Evolutionary conservation across 2,113 vertebrate species (phyloP), one percentile per base, ranked within the genome.

Genomic region (Brachyistius frenatus): DNA sequence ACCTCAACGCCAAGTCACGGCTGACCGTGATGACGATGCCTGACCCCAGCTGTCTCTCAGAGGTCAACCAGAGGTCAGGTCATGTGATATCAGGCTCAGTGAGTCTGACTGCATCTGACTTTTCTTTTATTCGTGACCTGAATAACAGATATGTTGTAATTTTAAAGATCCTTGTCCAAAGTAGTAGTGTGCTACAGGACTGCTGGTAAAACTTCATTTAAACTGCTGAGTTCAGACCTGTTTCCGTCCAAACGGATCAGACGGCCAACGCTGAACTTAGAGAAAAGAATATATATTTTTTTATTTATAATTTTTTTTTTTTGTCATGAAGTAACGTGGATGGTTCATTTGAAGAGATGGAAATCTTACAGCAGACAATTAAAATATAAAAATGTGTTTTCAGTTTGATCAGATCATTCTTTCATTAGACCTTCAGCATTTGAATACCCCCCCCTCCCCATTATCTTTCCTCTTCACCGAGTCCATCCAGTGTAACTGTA

Each of bases 401-500:
- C 41, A 33, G 15, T 8, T 56, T 49, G 3, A 65, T 61, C 31
- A 60, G 10, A 15, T 31, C 14, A 31, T 35, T 36, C 30, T 30
- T 69, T 46, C 2, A 61, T 54, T 61, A 13, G 32, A 32, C n/a
- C 50, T 13, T 2, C 10, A 52, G 44, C 0, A 44, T 63, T 73
- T 63, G 16, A 3, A 15, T 14, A 41, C 2, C 50, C 30, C 16
- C 36, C 2, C 14, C 23, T 23, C 23, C 23, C 23, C 14, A 10
- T 64, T 44, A 32, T 66, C 16, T 60, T 50, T 56, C 47, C 53
- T 31, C 44, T 46, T 31, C 44, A 15, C 44, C 41, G 37, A 47
- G n/a, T 56, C 16, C 32, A 10, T 63, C 41, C 50, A 41, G 14
- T 74, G 68, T 70, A 62, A 66, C 62, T 66, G 30, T 62, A 78